Conservation (phyloP, 1,140 invertebrate genomes). For the Brachionus calyciflorus region DNA sequence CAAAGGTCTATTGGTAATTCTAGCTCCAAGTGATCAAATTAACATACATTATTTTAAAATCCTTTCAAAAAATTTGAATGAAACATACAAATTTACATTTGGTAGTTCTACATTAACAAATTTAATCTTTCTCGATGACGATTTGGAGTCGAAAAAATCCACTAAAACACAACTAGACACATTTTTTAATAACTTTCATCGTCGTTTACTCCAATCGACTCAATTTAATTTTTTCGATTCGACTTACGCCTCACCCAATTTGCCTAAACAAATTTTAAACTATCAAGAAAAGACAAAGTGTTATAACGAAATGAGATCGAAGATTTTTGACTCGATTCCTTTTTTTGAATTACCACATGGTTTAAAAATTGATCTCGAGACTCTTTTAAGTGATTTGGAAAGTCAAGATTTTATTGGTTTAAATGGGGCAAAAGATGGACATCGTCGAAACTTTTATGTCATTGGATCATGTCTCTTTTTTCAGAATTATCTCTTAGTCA, state of each 20-base stretch:
- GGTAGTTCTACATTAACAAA: not conserved
- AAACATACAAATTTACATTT: constrained; percentile 17
- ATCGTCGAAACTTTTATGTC: not conserved
- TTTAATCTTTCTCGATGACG: not conserved
- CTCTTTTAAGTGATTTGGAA: not conserved
- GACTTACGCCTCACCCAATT: not conserved
- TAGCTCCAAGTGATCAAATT: constrained; percentile 2
- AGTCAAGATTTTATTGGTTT: not conserved
- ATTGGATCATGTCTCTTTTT: constrained; percentile 10
- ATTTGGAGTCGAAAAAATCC: not conserved
- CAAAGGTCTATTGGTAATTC: not conserved
- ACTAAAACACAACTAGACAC: not conserved
- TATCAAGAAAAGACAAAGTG: not conserved
- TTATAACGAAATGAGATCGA: not conserved
- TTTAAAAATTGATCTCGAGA: constrained; percentile 5
- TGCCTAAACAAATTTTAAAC: not conserved
- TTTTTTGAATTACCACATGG: not conserved
- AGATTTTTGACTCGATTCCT: not conserved
- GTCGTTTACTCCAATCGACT: not conserved
- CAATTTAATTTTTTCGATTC: not conserved
- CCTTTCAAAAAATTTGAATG: constrained; percentile 22
- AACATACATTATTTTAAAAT: not conserved
- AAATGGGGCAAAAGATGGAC: not conserved
- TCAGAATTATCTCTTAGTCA: not conserved
- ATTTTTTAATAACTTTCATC: constrained; percentile 22